Conservation (phyloP, 2,888 invertebrate species). For the Hololepta plana region DNA sequence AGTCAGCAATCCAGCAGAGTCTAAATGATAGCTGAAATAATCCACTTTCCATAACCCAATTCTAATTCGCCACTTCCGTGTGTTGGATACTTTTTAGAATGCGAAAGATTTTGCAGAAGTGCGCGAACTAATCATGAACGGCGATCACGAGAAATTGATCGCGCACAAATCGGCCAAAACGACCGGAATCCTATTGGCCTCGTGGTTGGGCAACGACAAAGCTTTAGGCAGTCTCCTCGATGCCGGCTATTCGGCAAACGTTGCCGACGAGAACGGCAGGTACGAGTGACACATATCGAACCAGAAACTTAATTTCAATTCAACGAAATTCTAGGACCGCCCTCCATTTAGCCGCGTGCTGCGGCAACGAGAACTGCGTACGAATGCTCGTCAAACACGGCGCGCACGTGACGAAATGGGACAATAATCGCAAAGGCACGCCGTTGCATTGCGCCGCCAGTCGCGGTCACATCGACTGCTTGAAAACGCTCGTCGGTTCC, state of each 20-base stretch:
- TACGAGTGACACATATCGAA: conserved; percentile 20
- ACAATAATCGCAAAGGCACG: conserved; percentile 46
- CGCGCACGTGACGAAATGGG: conserved; percentile 52
- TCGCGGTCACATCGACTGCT: conserved; percentile 38
- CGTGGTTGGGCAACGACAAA: conserved; percentile 40
- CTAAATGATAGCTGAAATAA: too few species aligned
- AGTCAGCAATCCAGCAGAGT: too few species aligned
- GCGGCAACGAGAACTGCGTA: conserved; percentile 53
- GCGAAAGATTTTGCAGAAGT: too few species aligned
- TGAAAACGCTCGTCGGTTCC: conserved; percentile 44
- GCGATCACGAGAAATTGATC: conserved; percentile 29
- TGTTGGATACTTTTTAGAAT: too few species aligned
- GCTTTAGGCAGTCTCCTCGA: conserved; percentile 34
- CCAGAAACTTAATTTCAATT: background rate
- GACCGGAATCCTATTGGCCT: conserved; percentile 39
- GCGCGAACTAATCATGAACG: conserved; percentile 24
- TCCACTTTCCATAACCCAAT: too few species aligned
- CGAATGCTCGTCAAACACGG: conserved; percentile 48
- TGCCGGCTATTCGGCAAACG: conserved; percentile 41
- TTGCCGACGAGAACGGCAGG: conserved; percentile 49
- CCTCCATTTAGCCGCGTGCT: conserved; percentile 62
- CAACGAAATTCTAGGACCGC: conserved; percentile 32
- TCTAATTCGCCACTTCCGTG: too few species aligned
- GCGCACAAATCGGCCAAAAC: conserved; percentile 24
- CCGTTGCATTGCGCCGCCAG: conserved; percentile 64